These are phyloP conservation scores for Micrasema minimum DNA, from an alignment of 1,140 invertebrate species.

Conservation along the genomic window DNA sequence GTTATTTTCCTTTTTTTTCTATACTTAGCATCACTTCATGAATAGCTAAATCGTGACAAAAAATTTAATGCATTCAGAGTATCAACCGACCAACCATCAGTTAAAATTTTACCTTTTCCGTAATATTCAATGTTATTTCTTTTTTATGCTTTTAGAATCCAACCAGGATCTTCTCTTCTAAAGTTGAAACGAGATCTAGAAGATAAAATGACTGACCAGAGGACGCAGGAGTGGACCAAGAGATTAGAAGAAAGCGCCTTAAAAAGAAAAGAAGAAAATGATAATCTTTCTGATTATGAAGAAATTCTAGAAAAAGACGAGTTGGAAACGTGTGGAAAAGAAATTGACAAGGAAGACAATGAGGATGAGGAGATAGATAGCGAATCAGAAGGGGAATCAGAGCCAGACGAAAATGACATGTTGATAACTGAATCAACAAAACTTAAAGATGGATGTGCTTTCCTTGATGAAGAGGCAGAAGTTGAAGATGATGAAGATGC, in stretches of 20 bases:
- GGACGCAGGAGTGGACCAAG: slow-evolving; percentile 73
- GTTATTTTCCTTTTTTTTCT: no score
- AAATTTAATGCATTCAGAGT: no score
- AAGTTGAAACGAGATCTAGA: slow-evolving; percentile 73
- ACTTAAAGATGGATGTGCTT: slow-evolving; percentile 56
- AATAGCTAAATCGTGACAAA: no score
- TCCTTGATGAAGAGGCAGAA: slow-evolving; percentile 60
- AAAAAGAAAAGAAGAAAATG: slow-evolving; percentile 62
- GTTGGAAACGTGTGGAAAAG: slow-evolving; percentile 39
- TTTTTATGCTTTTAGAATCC: slow-evolving; percentile 48
- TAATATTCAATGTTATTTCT: background rate
- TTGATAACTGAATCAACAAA: slow-evolving; percentile 55
- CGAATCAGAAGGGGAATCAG: slow-evolving; percentile 53
- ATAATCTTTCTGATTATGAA: slow-evolving; percentile 58
- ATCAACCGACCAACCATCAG: no score
- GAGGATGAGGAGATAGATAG: slow-evolving; percentile 33
- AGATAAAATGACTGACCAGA: slow-evolving; percentile 70
- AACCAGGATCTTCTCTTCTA: slow-evolving; percentile 71
- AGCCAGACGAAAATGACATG: slow-evolving; percentile 59
- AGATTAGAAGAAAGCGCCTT: slow-evolving; percentile 59
- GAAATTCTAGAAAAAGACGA: slow-evolving; percentile 61
- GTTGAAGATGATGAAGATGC: slow-evolving; percentile 61
- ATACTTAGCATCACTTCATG: no score
- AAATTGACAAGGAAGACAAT: slow-evolving; percentile 36
- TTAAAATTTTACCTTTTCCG: no score